Evolutionary conservation across 1,140 invertebrate genomes (phyloP), one percentile per base, ranked within the genome.

Genomic region (Drosophila kepulauana): DNA sequence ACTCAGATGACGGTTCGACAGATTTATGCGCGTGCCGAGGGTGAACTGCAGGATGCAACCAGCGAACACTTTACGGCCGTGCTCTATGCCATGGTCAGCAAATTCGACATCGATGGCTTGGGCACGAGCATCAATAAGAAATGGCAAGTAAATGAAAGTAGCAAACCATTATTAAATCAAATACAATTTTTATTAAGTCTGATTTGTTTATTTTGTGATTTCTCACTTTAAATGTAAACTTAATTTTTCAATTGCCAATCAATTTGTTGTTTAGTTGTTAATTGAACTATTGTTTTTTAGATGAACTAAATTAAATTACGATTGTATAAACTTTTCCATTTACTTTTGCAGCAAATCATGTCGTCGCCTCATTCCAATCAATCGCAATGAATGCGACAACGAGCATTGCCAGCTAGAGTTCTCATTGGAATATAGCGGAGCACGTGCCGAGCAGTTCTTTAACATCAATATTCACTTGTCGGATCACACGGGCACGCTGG

Each of bases 401-500:
- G 88, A 90, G 3, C 51, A 49, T 25, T 92, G 91, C 35, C 76
- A 79, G 16, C 28, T 85, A 43, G 57, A 59, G 10, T 82, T 91
- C 38, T 75, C 75, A 0, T 15, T 91, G 11, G 54, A 61, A 8
- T 87, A 87, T 76, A 93, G 92, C 81, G 93, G 75, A 5, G 20
- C 49, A 77, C 93, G 81, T 5, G 74, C 10, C 61, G 93, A 46
- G 85, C 91, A 85, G 59, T 91, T 91, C 28, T 94, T 94, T 62
- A 94, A 94, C 81, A 92, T 95, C 3, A 89, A 84, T 58, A 78
- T 95, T 1, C 88, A 91, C 2, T 66, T 95, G 4, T 90, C 92
- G 3, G 94, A 95, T 92, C 94, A 94, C 43, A 94, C 94, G 16
- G 94, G 94, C 5, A 93, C 93, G 11, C 69, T 95, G 11, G 38